A percentile compares a stretch with the other conserved stretches of the same genome.
Evolutionary conservation across 2,113 vertebrate genomes (phyloP).

Genomic region (Geococcyx californianus): DNA sequence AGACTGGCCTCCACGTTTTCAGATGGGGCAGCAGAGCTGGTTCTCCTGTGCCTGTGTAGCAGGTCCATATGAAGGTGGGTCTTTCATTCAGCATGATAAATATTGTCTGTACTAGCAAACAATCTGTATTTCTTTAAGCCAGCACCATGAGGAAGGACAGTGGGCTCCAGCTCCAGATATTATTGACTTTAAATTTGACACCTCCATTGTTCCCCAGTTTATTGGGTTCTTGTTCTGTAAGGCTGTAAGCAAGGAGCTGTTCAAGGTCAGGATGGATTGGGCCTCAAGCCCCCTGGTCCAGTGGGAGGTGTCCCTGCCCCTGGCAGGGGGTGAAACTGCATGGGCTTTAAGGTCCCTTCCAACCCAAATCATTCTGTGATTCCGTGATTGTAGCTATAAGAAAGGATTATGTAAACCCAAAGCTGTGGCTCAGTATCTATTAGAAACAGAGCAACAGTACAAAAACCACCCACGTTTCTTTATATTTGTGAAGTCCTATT

Average conservation of each 20-base stretch:
- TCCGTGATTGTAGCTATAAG: not conserved
- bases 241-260: not conserved
- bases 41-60: not conserved
- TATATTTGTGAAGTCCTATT: not conserved
- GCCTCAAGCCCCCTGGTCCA: too few relatives aligned
- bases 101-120: not conserved
- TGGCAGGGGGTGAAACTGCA: too few relatives aligned
- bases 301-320: too few relatives aligned
- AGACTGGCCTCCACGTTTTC: rapidly evolving
- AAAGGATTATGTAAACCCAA: not conserved
- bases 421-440: not conserved
- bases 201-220: not conserved
- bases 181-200: not conserved
- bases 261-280: too few relatives aligned
- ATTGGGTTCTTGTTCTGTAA: not conserved
- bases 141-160: not conserved
- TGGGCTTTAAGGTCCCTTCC: too few relatives aligned
- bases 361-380: too few relatives aligned
- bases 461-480: not conserved
- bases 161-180: not conserved
- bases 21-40: not conserved
- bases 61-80: not conserved
- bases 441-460: not conserved
- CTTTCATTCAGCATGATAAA: not conserved
- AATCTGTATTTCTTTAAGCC: not conserved